phyloP scores from a whole-genome alignment of 2,797 vertebrate genomes.

The Eurystomus glaucurus region DNA sequence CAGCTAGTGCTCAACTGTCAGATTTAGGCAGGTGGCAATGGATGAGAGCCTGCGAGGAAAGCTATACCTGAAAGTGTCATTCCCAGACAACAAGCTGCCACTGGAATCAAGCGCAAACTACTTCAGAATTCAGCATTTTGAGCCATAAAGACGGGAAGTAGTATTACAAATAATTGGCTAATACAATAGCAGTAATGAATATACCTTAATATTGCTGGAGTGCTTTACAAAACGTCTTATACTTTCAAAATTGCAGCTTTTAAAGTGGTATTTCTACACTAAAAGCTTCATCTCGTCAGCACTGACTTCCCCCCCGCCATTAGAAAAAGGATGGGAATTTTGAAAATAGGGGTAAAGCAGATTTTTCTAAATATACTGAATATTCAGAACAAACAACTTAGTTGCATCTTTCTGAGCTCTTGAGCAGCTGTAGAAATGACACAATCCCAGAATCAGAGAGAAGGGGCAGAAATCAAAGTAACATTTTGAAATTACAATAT shows the following conservation, averaged over 20 bases:
- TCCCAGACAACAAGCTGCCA: constrained; percentile 5
- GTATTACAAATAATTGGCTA: background rate
- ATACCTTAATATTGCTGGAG: background rate
- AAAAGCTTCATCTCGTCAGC: background rate
- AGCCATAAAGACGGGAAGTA: background rate
- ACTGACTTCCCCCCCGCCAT: fast-evolving
- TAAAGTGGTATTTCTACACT: background rate
- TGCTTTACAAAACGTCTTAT: background rate
- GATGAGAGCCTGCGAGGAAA: constrained; percentile 7
- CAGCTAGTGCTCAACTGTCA: constrained; percentile 64
- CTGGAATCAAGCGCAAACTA: background rate
- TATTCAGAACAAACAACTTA: background rate
- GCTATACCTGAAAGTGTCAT: constrained; percentile 55
- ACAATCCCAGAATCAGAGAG: background rate
- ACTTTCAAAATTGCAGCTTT: background rate
- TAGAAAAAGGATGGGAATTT: background rate
- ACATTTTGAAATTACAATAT: background rate
- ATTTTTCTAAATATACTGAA: background rate
- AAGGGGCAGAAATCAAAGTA: background rate
- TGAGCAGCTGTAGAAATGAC: background rate
- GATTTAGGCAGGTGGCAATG: constrained; percentile 27
- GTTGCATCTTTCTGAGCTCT: background rate
- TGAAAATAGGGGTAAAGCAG: background rate
- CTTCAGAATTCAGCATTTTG: background rate
- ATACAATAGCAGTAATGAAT: background rate